Evolutionary conservation across 2,797 vertebrate species (phyloP), one percentile per base, ranked within the genome.

Genomic region (Anisognathus igniventris): DNA sequence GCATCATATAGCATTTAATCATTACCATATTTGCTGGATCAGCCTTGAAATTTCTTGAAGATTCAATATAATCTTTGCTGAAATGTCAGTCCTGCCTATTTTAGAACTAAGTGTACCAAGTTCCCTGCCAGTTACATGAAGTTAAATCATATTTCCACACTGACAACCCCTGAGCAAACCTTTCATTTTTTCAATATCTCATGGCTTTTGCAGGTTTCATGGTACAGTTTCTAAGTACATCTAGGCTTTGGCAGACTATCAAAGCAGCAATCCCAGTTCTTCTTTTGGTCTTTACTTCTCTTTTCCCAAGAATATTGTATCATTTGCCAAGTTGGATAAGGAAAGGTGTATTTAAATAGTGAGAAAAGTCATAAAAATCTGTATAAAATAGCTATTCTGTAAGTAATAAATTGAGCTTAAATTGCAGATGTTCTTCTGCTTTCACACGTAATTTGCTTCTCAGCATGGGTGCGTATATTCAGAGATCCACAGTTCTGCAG

Each of bases 361-460:
- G 1, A 94, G 18, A 45, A 76, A 92, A 94, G 44, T 78, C 20
- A 65, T 53, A 42, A 18, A 93, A 90, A 40, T 75, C 25, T 44
- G 35, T 56, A 42, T 67, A 64, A 87, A 67, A 75, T 14, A 92
- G 28, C 23, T 73, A 11, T 82, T 81, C 62, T 33, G 81, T 78
- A 87, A 95, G 82, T 67, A 83, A 84, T 66, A 91, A 94, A 92
- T 62, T 64, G 60, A 91, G 37, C 65, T 53, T 90, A 84, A 96
- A 85, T 75, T 95, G 77, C 67, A 90, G 65, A 70, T 86, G 64
- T 91, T 92, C 73, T 87, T 83, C 56, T 47, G 22, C 60, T 92
- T 90, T 89, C 72, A 80, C 15, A 40, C 48, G n/a, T 24, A 77
- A 93, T 95, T 94, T 94, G 27, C 39, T 93, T 45, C 90, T 77